These are phyloP conservation scores for Rhabdornis inornatus DNA, from an alignment of 2,113 vertebrate species.

Conservation along the genomic window DNA sequence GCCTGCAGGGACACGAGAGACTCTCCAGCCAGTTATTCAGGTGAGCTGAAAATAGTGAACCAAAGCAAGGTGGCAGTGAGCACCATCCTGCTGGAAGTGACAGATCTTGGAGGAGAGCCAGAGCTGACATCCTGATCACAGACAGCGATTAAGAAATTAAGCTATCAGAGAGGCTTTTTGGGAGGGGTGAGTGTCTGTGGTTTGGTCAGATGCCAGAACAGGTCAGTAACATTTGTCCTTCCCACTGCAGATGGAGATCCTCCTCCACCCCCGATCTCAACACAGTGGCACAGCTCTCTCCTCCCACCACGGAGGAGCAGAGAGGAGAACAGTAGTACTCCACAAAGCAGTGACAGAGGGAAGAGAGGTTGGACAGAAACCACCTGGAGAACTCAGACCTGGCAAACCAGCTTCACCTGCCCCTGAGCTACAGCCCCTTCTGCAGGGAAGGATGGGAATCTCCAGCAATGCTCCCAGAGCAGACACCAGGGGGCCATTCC, in stretches of 20 bases:
- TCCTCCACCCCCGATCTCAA: neutral
- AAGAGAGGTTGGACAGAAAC: neutral
- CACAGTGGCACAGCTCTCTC: neutral
- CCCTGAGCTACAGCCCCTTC: neutral
- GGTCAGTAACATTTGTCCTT: constrained; percentile 51
- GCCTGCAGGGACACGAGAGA: neutral
- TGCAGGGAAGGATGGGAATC: neutral
- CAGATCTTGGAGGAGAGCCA: constrained; percentile 22
- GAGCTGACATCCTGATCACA: constrained; percentile 38
- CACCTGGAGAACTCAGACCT: neutral
- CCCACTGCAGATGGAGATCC: neutral
- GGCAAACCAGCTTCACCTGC: neutral
- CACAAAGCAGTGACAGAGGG: too few relatives aligned
- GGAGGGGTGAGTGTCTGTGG: neutral
- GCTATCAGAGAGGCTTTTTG: constrained; percentile 36
- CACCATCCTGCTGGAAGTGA: neutral
- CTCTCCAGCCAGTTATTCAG: neutral
- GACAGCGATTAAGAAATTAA: constrained; percentile 60
- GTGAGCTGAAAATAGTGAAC: neutral
- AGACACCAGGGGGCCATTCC: neutral
- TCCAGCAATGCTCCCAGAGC: neutral
- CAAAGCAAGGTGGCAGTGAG: neutral
- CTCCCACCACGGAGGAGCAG: neutral
- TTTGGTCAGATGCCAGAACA: constrained; percentile 23
- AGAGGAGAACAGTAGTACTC: neutral